Evolutionary conservation across 64 coral and sea anemone genomes (phyloP).

Genomic region (Anthopleura sola): DNA sequence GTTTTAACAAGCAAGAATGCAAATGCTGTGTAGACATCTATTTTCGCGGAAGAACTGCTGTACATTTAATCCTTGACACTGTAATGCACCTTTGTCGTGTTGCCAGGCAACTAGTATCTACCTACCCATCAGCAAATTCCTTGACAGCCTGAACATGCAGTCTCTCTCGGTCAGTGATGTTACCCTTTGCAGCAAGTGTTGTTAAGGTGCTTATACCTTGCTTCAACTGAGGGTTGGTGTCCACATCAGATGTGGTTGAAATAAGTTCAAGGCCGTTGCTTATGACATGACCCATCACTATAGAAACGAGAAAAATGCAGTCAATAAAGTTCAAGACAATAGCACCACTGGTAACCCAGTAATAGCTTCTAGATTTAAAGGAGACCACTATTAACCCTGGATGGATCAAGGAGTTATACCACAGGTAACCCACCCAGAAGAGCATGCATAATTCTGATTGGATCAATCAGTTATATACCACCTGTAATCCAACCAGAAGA

Average conservation of each 20-base stretch:
- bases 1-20: no score
- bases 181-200: conserved; percentile 39
- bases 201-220: conserved; percentile 40
- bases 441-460: no score
- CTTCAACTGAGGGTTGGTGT: conserved; percentile 51
- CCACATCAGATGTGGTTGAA: conserved; percentile 58
- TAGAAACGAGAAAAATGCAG: neutral
- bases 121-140: conserved; percentile 85
- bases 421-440: no score
- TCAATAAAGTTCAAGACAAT: neutral
- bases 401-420: no score
- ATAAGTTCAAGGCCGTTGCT: conserved; percentile 83
- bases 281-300: conserved; percentile 94
- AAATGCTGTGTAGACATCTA: no score
- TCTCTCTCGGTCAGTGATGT: conserved; percentile 76
- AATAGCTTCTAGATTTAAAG: neutral
- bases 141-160: conserved; percentile 88
- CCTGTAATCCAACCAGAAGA: no score
- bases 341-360: neutral
- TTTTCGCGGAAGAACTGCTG: no score
- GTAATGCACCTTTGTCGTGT: no score
- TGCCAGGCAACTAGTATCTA: neutral
- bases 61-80: no score
- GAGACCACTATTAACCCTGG: no score
- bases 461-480: neutral